A percentile compares a stretch with the other conserved stretches of the same genome.
These are phyloP conservation scores for Leptinotarsa tumamoca DNA, from an alignment of 2,888 invertebrate genomes.

Conservation along the genomic window DNA sequence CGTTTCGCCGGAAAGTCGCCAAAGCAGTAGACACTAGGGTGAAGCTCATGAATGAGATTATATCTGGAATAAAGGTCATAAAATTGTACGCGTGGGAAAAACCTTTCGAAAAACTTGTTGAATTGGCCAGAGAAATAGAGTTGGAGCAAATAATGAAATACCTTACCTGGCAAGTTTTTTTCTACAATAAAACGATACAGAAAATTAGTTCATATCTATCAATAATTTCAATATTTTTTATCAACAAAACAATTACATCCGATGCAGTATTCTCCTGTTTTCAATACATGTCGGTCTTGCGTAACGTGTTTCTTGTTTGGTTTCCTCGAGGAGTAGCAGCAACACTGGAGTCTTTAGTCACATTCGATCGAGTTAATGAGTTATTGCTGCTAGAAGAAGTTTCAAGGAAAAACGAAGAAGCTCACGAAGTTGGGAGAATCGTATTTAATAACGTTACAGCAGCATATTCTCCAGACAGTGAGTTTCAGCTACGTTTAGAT, in stretches of 20 bases:
- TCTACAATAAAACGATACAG: background rate
- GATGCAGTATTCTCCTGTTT: constrained; percentile 2
- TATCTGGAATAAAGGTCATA: constrained; percentile 8
- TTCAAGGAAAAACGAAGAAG: background rate
- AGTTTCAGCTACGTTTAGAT: background rate
- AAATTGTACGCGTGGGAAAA: background rate
- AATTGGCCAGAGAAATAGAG: background rate
- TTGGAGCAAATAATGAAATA: background rate
- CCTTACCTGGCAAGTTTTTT: background rate
- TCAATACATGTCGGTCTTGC: background rate
- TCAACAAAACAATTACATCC: background rate
- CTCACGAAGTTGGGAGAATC: background rate
- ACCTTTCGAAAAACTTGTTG: background rate
- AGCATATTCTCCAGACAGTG: background rate
- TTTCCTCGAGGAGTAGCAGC: background rate
- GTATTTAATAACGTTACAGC: background rate
- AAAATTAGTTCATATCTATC: background rate
- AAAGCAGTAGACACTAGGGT: background rate
- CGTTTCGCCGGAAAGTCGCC: background rate
- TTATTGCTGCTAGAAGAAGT: background rate
- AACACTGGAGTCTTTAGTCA: background rate
- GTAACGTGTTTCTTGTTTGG: background rate
- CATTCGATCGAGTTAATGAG: background rate
- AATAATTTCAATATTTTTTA: background rate
- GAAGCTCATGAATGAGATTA: background rate